A percentile compares a stretch with the other conserved stretches of the same genome.
Evolutionary conservation across 2,113 vertebrate species (phyloP).

Genomic region (Elephas maximus): DNA sequence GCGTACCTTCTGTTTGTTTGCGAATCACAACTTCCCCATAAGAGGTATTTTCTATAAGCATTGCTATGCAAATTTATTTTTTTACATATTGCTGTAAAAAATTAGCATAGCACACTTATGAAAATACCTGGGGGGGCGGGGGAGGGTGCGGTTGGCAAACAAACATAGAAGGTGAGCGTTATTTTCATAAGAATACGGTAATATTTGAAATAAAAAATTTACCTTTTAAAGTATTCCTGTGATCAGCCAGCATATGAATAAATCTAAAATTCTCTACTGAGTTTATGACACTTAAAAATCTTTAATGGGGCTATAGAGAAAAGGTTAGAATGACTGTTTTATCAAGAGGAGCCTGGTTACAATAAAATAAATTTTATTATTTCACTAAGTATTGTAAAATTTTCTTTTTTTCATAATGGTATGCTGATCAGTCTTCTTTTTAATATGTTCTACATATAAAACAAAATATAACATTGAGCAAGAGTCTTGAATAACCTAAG

Average conservation of each 20-base stretch:
- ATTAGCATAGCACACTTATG: too few relatives aligned
- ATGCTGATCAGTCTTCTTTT: not conserved
- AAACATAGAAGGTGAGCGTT: too few relatives aligned
- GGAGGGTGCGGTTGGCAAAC: too few relatives aligned
- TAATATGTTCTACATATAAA: not conserved
- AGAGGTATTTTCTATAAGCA: too few relatives aligned
- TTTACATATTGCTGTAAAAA: too few relatives aligned
- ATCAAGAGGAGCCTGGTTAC: not conserved
- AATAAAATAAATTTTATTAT: not conserved
- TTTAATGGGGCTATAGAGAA: not conserved
- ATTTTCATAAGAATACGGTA: not conserved
- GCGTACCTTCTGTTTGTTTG: too few relatives aligned
- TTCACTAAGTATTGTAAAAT: not conserved
- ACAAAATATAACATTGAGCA: not conserved
- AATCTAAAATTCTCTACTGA: constrained; percentile 22
- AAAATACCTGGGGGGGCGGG: too few relatives aligned
- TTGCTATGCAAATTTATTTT: too few relatives aligned
- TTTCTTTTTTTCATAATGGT: not conserved
- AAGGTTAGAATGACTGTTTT: not conserved
- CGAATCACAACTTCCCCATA: too few relatives aligned
- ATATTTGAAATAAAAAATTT: constrained; percentile 26
- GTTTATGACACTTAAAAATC: not conserved
- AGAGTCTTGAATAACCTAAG: not conserved
- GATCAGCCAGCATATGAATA: not conserved
- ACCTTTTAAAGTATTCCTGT: not conserved